These are phyloP conservation scores for Drosophila fulvimacula DNA, from an alignment of 2,888 invertebrate species.

Conservation along the genomic window DNA sequence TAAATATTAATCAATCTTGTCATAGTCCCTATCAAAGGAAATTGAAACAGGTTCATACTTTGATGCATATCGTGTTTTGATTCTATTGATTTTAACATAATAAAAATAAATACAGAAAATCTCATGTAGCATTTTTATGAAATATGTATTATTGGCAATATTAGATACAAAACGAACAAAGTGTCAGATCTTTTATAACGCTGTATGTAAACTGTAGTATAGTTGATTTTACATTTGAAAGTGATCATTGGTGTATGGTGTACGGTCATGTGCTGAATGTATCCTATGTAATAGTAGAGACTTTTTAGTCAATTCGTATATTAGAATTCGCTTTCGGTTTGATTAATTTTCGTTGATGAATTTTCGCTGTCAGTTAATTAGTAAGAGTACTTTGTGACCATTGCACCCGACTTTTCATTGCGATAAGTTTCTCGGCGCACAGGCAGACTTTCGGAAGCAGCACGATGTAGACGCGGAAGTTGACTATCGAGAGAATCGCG, in stretches of 20 bases:
- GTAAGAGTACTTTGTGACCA: constrained; percentile 79
- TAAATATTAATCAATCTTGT: constrained; percentile 16
- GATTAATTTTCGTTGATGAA: constrained; percentile 19
- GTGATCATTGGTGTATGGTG: constrained; percentile 20
- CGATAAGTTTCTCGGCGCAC: constrained; percentile 76
- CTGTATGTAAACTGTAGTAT: constrained; percentile 18
- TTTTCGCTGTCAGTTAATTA: constrained; percentile 50
- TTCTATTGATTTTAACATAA: constrained; percentile 7
- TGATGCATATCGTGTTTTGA: constrained; percentile 29
- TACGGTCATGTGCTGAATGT: constrained; percentile 28
- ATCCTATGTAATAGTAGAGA: constrained; percentile 16
- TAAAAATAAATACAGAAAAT: constrained; percentile 13
- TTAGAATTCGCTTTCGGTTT: constrained; percentile 34
- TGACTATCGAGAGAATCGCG: constrained; percentile 88
- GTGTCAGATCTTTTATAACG: constrained; percentile 32
- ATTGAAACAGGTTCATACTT: constrained; percentile 84
- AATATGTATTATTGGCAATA: constrained; percentile 34
- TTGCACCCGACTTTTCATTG: constrained; percentile 81
- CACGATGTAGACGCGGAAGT: constrained; percentile 87
- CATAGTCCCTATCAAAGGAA: constrained; percentile 65
- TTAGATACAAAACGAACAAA: constrained; percentile 50
- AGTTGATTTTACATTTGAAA: constrained; percentile 24
- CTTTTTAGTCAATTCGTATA: constrained; percentile 23
- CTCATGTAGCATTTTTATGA: constrained; percentile 22
- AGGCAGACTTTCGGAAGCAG: constrained; percentile 76